Base-by-base conservation (phyloP, 2,888 invertebrate species). In the Coenonympha glycerion region DNA sequence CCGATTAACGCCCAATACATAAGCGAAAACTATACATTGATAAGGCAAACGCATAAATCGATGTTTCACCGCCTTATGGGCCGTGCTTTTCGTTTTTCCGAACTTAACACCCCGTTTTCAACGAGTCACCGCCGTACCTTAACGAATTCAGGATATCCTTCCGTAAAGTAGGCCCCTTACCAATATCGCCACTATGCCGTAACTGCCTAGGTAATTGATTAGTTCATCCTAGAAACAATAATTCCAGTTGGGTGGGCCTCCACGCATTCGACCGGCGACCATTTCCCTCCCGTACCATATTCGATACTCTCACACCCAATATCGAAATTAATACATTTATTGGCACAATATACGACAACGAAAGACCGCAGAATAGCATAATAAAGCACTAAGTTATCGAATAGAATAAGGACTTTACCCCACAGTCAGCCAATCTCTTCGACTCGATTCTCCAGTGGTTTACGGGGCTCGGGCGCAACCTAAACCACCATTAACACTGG, bases 401-500 rank as follows among this genome's bases (percentile, higher is more conserved):
- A 72, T 69, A 53, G 69, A 70, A 65, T 61, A 65, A 77, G 73
- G 74, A 79, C 73, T 79, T 87, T 85, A 87, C 87, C 87, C 86
- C 78, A 78, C 84, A 78, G 81, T 79, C 82, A 82, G 86, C 80
- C 76, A 79, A 72, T 78, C 73, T 73, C 75, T 78, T 78, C 76
- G 76, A 76, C 75, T n/a, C 74, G 78, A 76, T 76, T 76, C 76
- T 82, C 79, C 82, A 63, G 79, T 76, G 74, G 78, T 75, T 75
- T 75, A 75, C 68, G 69, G 78, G 76, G 73, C 79, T 76, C 68
- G 69, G 78, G 76, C 73, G 79, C 69, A 76, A 76, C 74, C 73
- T 79, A 83, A 73, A 82, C 69, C 85, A 86, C 83, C 74, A 83
- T 79, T 86, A 87, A 80, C 79, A 87, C 73, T 77, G 83, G 79